Percentiles rank a stretch among this genome's conserved stretches.
These are phyloP conservation scores for Poecilus cupreus DNA, from an alignment of 2,888 invertebrate genomes.

Conservation along the genomic window DNA sequence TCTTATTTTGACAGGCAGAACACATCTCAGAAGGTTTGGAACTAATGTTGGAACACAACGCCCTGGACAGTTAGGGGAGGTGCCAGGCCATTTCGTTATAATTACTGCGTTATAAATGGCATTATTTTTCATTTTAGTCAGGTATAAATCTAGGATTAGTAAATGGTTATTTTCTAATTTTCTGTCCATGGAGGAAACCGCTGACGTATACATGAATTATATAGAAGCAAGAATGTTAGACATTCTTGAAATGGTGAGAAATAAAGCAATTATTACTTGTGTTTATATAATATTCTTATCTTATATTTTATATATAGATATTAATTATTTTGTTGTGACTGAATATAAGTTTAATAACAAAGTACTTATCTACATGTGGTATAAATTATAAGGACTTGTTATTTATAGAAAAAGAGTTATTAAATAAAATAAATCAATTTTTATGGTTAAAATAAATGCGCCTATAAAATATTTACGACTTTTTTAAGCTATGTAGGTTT, in stretches of 20 bases:
- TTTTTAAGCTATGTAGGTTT: constrained; percentile 33
- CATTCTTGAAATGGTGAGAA: background rate
- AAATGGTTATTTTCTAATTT: background rate
- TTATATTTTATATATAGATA: background rate
- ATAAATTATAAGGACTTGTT: background rate
- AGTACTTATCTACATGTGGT: background rate
- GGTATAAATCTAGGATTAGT: background rate
- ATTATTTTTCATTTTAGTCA: constrained; percentile 2
- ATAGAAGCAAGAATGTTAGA: background rate
- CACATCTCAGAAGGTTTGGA: background rate
- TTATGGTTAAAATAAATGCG: background rate
- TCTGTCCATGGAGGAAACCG: background rate
- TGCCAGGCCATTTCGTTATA: constrained; percentile 4
- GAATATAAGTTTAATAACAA: background rate
- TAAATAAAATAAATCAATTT: constrained; percentile 16
- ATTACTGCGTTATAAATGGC: constrained; percentile 18
- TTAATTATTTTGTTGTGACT: background rate
- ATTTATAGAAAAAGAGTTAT: background rate
- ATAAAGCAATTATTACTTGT: background rate
- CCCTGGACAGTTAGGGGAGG: constrained; percentile 9
- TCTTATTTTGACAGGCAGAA: constrained; percentile 25
- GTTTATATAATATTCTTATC: background rate
- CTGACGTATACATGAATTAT: background rate
- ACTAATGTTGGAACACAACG: background rate
- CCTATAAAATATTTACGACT: constrained; percentile 19